Conservation (phyloP, 2,113 vertebrate species). For the Lutjanus erythropterus region DNA sequence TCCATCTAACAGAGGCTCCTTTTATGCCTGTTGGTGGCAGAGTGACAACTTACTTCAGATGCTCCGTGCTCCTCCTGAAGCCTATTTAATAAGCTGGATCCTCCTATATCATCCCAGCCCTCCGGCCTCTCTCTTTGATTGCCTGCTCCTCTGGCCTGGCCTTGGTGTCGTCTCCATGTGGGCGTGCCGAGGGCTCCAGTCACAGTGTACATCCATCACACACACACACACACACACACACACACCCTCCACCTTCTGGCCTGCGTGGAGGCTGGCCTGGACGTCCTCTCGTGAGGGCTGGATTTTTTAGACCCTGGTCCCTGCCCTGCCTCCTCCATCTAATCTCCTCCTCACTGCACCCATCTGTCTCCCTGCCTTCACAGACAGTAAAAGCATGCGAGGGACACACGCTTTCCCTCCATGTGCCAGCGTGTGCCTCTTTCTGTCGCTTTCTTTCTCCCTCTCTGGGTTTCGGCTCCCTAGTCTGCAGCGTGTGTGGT, state of each 20-base stretch:
- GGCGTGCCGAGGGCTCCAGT: conserved; percentile 68
- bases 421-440: conserved; percentile 44
- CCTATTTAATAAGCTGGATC: conserved; percentile 83
- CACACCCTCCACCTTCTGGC: conserved; percentile 24
- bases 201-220: conserved; percentile 79
- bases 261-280: conserved; percentile 48
- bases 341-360: conserved; percentile 74
- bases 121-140: conserved; percentile 75
- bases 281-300: conserved; percentile 63
- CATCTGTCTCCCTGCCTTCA: conserved; percentile 75
- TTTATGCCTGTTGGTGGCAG: conserved; percentile 75
- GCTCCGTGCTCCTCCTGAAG: conserved; percentile 75
- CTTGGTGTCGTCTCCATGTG: conserved; percentile 72
- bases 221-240: neutral
- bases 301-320: conserved; percentile 63
- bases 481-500: conserved; percentile 61
- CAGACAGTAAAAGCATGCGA: conserved; percentile 69
- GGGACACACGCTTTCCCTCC: conserved; percentile 51
- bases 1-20: conserved; percentile 62
- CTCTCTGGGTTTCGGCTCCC: conserved; percentile 53
- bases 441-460: conserved; percentile 35
- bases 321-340: conserved; percentile 72
- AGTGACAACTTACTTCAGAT: conserved; percentile 80
- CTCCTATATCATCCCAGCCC: conserved; percentile 76
- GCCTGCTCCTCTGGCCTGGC: conserved; percentile 74